A percentile compares a stretch with the other conserved stretches of the same genome.
phyloP scores from a whole-genome alignment of 2,888 invertebrate genomes.

The Euproctis similis region DNA sequence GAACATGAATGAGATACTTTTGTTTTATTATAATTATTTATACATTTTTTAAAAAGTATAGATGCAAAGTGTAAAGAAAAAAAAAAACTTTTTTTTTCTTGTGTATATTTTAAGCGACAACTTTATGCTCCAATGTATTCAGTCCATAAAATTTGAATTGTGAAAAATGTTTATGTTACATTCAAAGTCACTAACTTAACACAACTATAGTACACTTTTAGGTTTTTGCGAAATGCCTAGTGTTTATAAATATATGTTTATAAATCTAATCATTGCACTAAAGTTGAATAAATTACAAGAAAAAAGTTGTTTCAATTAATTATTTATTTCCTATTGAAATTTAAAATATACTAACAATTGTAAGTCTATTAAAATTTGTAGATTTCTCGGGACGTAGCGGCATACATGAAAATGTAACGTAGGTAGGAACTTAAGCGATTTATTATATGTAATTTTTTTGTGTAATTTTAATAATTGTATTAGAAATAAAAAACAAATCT shows the following conservation, averaged over 20 bases:
- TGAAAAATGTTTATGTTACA: conserved; percentile 61
- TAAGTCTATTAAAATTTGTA: conserved; percentile 34
- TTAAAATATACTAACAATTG: conserved; percentile 27
- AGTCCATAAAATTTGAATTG: conserved; percentile 62
- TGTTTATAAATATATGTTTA: no score
- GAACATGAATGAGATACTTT: conserved; percentile 60
- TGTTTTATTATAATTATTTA: conserved; percentile 52
- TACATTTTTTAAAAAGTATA: conserved; percentile 59
- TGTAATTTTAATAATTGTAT: no score
- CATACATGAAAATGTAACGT: conserved; percentile 25
- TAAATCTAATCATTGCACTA: conserved; percentile 75
- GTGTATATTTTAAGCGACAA: conserved; percentile 55
- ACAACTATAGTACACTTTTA: conserved; percentile 58
- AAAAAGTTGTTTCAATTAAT: conserved; percentile 58
- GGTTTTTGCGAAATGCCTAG: conserved; percentile 52
- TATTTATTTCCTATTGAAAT: conserved; percentile 41
- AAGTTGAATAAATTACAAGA: conserved; percentile 70
- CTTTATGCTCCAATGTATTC: conserved; percentile 53
- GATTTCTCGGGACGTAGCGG: conserved; percentile 31
- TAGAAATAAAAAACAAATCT: conserved; percentile 45
- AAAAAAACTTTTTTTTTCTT: no score
- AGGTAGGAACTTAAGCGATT: conserved; percentile 43
- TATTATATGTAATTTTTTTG: no score
- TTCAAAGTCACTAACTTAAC: conserved; percentile 53
- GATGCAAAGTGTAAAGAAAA: conserved; percentile 44